phyloP scores from a whole-genome alignment of 2,888 invertebrate genomes.

The Deroplatys truncata region DNA sequence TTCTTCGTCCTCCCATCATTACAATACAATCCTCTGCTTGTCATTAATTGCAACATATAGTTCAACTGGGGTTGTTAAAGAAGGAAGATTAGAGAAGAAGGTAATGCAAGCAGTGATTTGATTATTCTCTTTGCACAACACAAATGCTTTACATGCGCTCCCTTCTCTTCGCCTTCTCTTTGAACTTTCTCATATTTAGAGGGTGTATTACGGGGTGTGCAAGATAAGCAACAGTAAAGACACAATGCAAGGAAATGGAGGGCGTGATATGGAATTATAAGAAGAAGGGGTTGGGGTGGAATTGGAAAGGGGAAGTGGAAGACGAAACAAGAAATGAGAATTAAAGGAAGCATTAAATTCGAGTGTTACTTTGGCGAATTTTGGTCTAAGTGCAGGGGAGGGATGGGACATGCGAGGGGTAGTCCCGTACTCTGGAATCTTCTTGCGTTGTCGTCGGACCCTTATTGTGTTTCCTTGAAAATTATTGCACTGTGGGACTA shows the following conservation, averaged over 20 bases:
- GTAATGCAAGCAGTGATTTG: not conserved
- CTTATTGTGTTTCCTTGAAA: not conserved
- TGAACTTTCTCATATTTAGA: conserved; percentile 6
- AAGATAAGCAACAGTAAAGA: conserved; percentile 14
- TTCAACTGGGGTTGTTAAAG: not conserved
- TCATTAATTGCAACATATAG: not conserved
- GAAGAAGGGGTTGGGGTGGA: not conserved
- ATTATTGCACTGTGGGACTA: not conserved
- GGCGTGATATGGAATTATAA: conserved; percentile 12
- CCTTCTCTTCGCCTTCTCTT: not conserved
- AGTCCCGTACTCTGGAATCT: not conserved
- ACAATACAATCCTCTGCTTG: not conserved
- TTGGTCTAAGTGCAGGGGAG: not conserved
- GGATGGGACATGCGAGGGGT: not conserved
- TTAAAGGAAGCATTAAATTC: conserved; percentile 17
- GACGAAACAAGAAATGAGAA: conserved; percentile 14
- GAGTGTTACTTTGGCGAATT: conserved; percentile 4
- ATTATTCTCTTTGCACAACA: not conserved
- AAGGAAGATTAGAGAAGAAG: not conserved
- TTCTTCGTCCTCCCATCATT: not conserved
- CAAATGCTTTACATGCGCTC: not conserved
- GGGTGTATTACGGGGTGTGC: conserved; percentile 2
- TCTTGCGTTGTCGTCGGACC: not conserved
- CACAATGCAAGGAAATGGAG: conserved; percentile 14
- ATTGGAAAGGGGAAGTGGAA: not conserved